phyloP scores from a whole-genome alignment of 1,140 invertebrate species.

The Caenorhabditis latens region DNA sequence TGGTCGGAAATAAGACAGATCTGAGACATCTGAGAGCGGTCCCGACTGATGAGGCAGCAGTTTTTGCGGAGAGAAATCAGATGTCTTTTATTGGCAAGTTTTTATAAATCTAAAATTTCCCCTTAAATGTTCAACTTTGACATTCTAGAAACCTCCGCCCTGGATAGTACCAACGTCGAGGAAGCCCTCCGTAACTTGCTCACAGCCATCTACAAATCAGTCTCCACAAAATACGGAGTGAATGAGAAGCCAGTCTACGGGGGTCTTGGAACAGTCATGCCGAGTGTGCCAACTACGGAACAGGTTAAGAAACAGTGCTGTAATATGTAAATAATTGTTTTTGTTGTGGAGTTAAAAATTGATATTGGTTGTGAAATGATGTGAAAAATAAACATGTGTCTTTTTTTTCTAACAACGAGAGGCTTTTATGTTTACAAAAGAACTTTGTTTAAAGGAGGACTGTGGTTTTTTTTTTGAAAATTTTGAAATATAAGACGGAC shows the following conservation, averaged over 20 bases:
- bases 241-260: neutral
- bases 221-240: slow-evolving; percentile 41
- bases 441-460: no score
- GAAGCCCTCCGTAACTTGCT: slow-evolving; percentile 99
- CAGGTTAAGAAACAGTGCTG: neutral
- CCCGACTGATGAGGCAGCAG: slow-evolving; percentile 95
- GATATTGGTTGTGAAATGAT: no score
- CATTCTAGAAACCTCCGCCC: slow-evolving; percentile 87
- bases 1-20: slow-evolving; percentile 95
- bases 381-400: no score
- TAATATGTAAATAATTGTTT: slow-evolving; percentile 14
- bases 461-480: no score
- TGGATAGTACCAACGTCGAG: slow-evolving; percentile 99
- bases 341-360: neutral
- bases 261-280: neutral
- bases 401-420: no score
- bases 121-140: no score
- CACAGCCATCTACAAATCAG: slow-evolving; percentile 81
- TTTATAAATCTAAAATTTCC: neutral
- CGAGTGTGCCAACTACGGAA: neutral
- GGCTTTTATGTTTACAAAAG: no score
- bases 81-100: slow-evolving; percentile 90
- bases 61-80: slow-evolving; percentile 93
- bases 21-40: slow-evolving; percentile 95
- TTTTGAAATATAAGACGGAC: no score